Base-by-base conservation (phyloP, 2,113 vertebrate genomes). In the Girardinichthys multiradiatus region DNA sequence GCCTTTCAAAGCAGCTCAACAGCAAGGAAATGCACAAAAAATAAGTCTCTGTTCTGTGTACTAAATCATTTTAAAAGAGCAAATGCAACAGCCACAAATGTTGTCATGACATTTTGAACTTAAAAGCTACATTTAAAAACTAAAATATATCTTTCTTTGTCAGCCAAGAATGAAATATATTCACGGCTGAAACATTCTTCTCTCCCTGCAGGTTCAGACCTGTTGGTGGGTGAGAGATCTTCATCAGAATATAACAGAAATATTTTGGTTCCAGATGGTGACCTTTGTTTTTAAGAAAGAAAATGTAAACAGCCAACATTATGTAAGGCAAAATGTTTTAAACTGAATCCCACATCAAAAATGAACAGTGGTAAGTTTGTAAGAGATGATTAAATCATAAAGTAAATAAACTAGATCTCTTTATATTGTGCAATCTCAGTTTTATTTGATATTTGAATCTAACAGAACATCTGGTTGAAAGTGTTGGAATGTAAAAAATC, bases 151-250 rank as follows among this genome's bases (percentile, higher is more conserved):
- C 35, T 72, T 14, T 48, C 64, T 11, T 58, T 42, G 19, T 9
- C 3, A 68, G 0, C 28, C 15, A 60, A 37, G 37, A 82, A 71
- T 82, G 63, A 64, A 48, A 26, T 29, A 42, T 60, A 57, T 13
- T 45, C 79, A n/a, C 9, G 71, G 26, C 29, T n/a, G 3, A 61
- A 48, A 37, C 29, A 62, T 51, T 64, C 68, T 58, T 63, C 54
- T 51, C 31, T 13, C 27, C 28, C 27, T 33, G 57, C 82, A 80
- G 54, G 82, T 64, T 37, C 26, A 12, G 60, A 74, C 84, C 66
- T 72, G 84, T 64, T 59, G 21, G 48, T n/a, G 21, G 21, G 2
- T 11, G 24, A 54, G 21, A 2, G 48, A 54, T 8, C 19, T 54
- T 54, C 21, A 54, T 54, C 48, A 54, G 48, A 54, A n/a, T n/a